Base-by-base conservation (phyloP, 2,113 vertebrate species). In the Clarias magur region DNA sequence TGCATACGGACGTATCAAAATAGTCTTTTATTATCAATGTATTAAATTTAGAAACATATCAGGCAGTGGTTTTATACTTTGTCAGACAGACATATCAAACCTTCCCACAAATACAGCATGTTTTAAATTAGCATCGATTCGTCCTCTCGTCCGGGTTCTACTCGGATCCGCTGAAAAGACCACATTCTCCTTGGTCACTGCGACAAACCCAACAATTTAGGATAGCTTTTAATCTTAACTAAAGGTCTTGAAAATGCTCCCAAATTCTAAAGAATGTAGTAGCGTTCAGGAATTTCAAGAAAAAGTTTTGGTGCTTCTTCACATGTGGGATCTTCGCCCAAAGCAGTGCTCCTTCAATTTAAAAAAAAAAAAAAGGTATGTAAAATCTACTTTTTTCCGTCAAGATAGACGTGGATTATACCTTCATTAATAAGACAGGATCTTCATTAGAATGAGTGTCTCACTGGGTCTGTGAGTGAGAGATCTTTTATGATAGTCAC, bases 1-100 rank as follows among this genome's bases (percentile, higher is more conserved):
- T 80, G 12, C 87, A 72, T 90, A 87, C 72, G 88, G 92, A 91
- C 87, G 92, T 94, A 94, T 94, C 92, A 96, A 96, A 96, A 96
- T 95, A 95, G 92, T 92, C 80, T 60, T 96, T 96, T 95, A 95
- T 95, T 96, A 89, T 91, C 92, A 91, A 91, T 92, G 93, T 95
- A 95, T 91, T 95, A 94, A 95, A 94, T 92, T 94, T 95, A 94
- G 91, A 95, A 95, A 95, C 93, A 94, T 90, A 84, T 94, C 94
- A 94, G 95, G 94, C 94, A 96, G 95, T 96, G 95, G 91, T 94
- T 94, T 92, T 90, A 92, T 91, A 93, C 91, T 84, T 94, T 90
- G 93, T 93, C 92, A 90, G 91, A 94, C 90, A 92, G 90, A 94
- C 85, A 88, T 90, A 83, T 91, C 89, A 62, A 85, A 90, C 81